phyloP scores from a whole-genome alignment of 2,797 vertebrate species.

The Hybognathus amarus region DNA sequence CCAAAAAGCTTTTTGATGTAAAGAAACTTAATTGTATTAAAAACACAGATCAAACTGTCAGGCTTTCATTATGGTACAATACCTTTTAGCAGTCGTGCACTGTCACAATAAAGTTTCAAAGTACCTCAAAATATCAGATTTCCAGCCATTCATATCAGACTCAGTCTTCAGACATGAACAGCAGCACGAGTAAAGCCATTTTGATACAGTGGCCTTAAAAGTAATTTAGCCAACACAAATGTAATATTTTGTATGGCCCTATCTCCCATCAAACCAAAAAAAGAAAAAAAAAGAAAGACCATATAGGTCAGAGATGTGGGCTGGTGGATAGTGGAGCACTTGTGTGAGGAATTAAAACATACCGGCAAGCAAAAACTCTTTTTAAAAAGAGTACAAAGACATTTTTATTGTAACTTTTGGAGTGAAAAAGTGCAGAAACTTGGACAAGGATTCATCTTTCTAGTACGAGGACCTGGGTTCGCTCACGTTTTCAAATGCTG shows the following conservation, averaged over 20 bases:
- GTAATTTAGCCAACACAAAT: neutral
- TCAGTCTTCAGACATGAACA: conserved; percentile 38
- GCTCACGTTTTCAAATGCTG: no score
- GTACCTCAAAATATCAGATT: conserved; percentile 76
- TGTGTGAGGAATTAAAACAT: no score
- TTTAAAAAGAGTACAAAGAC: no score
- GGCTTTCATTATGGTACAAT: conserved; percentile 93
- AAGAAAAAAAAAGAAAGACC: neutral
- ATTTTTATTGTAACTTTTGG: no score
- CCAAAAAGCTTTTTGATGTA: conserved; percentile 97
- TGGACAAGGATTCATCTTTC: no score
- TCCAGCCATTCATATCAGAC: conserved; percentile 49
- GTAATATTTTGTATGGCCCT: neutral
- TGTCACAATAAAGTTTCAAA: conserved; percentile 87
- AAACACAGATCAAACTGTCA: conserved; percentile 97
- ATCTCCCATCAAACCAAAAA: neutral
- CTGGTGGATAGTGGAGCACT: neutral
- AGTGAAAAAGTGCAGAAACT: no score
- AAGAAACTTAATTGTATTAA: conserved; percentile 94
- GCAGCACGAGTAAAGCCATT: conserved; percentile 20
- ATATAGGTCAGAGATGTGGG: neutral
- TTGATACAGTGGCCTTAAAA: neutral
- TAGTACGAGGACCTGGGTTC: no score
- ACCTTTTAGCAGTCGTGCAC: conserved; percentile 91
- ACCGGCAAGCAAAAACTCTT: no score